Percentiles rank a stretch among this genome's conserved stretches.
Conservation (phyloP, 2,113 vertebrate species). For the Amblyornis subalaris region DNA sequence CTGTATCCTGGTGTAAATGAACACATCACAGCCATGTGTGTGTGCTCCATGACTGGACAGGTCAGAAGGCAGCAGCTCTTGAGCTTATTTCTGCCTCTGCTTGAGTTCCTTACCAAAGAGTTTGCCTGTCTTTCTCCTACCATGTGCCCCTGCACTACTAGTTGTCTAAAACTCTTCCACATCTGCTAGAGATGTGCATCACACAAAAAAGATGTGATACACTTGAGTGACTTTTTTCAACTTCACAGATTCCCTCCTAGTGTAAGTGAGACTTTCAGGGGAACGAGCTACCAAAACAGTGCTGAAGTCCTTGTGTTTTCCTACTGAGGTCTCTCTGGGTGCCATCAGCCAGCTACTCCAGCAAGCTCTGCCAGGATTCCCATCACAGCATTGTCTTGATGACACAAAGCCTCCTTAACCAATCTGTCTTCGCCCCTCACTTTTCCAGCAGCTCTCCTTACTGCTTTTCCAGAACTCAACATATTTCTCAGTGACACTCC, state of each 20-base stretch:
- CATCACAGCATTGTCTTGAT: neutral
- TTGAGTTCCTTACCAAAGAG: neutral
- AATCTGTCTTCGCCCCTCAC: neutral
- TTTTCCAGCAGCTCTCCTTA: neutral
- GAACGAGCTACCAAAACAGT: neutral
- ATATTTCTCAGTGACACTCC: neutral
- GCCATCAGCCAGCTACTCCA: neutral
- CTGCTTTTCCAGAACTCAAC: neutral
- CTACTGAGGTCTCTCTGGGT: neutral
- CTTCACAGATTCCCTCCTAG: neutral
- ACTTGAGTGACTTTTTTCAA: neutral
- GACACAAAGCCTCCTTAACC: neutral
- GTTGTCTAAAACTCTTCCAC: neutral
- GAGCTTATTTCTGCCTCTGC: neutral
- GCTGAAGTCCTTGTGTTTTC: neutral
- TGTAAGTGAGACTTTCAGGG: neutral
- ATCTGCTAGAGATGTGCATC: neutral
- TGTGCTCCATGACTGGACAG: neutral
- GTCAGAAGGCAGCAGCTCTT: neutral
- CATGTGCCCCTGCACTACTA: neutral
- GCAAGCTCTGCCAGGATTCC: neutral
- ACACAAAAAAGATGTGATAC: neutral
- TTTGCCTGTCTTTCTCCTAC: neutral
- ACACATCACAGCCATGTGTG: neutral
- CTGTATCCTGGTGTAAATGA: neutral